A percentile compares a stretch with the other conserved stretches of the same genome.
Conservation (phyloP, 2,888 invertebrate genomes). For the Ennomos quercinarius region DNA sequence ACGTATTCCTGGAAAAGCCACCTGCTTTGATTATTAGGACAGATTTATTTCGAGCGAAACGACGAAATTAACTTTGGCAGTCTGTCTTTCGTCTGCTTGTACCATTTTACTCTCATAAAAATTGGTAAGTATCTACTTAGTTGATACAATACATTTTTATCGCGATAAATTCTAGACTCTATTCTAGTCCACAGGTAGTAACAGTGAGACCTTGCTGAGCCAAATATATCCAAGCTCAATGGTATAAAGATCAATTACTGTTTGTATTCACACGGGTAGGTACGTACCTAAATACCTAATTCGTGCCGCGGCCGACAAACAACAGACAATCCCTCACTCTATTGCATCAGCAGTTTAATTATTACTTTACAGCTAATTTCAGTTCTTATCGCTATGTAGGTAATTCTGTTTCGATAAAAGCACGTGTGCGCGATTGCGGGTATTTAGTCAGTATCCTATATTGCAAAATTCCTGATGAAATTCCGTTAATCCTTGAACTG, state of each 20-base stretch:
- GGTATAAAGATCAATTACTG: slow-evolving; percentile 20
- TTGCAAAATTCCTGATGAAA: slow-evolving; percentile 15
- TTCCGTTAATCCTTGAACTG: not conserved
- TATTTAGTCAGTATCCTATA: slow-evolving; percentile 20
- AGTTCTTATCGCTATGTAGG: slow-evolving; percentile 19
- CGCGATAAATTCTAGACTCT: no score
- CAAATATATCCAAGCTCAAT: slow-evolving; percentile 8
- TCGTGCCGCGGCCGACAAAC: slow-evolving; percentile 33
- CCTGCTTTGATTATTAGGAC: no score
- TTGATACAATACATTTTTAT: no score
- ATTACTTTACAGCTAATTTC: slow-evolving; percentile 30
- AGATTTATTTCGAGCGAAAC: no score
- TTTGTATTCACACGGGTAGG: slow-evolving; percentile 18
- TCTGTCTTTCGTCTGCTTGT: no score
- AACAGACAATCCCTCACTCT: slow-evolving; percentile 37
- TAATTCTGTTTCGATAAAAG: slow-evolving; percentile 24
- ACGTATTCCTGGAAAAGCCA: no score
- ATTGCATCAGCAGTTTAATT: slow-evolving; percentile 63
- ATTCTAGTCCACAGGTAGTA: not conserved
- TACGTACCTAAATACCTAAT: slow-evolving; percentile 14
- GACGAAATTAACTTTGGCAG: no score
- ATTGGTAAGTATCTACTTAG: no score
- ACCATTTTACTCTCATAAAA: no score
- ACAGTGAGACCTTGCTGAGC: not conserved
- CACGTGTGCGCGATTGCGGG: slow-evolving; percentile 24